Conservation (phyloP, 2,797 vertebrate genomes). For the Coregonus suidteri region DNA sequence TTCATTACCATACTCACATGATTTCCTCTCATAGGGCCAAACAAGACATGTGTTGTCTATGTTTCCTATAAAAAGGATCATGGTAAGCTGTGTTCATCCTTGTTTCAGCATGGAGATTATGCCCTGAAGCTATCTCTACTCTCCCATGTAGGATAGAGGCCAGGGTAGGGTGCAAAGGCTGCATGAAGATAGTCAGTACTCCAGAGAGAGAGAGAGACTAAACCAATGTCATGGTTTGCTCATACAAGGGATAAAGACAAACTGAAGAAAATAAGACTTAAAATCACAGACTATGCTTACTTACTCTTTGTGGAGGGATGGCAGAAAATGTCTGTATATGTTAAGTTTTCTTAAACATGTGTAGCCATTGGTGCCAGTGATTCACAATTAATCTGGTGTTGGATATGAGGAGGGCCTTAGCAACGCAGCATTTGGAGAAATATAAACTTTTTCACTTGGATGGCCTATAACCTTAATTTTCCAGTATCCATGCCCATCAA, state of each 20-base stretch:
- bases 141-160: neutral
- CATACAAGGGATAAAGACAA: neutral
- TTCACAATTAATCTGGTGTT: neutral
- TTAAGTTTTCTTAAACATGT: neutral
- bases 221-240: neutral
- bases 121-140: neutral
- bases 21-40: neutral
- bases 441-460: conserved; percentile 29
- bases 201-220: neutral
- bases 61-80: conserved; percentile 40
- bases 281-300: too few relatives aligned
- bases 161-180: neutral
- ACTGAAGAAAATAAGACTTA: neutral
- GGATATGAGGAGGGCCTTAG: neutral
- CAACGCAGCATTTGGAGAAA: conserved; percentile 8
- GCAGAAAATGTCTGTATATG: neutral
- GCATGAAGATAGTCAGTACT: neutral
- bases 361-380: neutral
- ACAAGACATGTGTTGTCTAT: conserved; percentile 6
- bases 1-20: conserved; percentile 1
- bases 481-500: too few relatives aligned
- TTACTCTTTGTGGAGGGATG: too few relatives aligned
- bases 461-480: too few relatives aligned
- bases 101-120: conserved; percentile 26
- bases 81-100: conserved; percentile 9